Conservation (phyloP, 1,140 invertebrate species). For the Euwallacea fornicatus region DNA sequence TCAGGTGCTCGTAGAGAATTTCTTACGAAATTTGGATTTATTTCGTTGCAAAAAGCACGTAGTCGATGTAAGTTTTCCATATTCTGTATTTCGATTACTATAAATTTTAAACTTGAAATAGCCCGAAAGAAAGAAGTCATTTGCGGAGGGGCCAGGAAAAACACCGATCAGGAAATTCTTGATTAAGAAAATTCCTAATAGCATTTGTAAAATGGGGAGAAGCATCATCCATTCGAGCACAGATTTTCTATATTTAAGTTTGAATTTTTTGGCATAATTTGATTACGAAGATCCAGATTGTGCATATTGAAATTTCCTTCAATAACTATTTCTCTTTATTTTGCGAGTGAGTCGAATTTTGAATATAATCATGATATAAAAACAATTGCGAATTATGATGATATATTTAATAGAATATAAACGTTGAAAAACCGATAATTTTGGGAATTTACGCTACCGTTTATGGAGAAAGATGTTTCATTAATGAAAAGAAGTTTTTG, state of each 20-base stretch:
- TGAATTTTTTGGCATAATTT: background rate
- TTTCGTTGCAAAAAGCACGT: conserved; percentile 5
- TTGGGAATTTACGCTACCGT: background rate
- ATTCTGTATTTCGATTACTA: conserved; percentile 1
- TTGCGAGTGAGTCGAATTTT: background rate
- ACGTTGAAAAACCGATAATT: background rate
- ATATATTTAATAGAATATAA: background rate
- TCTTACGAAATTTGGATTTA: conserved; percentile 8
- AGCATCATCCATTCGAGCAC: background rate
- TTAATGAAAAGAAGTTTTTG: background rate
- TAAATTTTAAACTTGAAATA: conserved; percentile 11
- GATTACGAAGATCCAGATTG: background rate
- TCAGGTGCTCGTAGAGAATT: background rate
- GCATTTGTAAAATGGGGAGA: no score
- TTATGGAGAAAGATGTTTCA: background rate
- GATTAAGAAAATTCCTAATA: background rate
- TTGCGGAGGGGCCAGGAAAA: background rate
- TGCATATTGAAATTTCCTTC: background rate
- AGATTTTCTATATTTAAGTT: conserved; percentile 1
- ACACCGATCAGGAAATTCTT: background rate
- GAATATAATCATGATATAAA: background rate
- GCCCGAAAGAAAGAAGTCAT: conserved; percentile 5
- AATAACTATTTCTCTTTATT: background rate
- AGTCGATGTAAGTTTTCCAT: background rate
- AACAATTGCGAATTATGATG: background rate